phyloP scores from a whole-genome alignment of 2,113 vertebrate species.

The Apodemus sylvaticus region DNA sequence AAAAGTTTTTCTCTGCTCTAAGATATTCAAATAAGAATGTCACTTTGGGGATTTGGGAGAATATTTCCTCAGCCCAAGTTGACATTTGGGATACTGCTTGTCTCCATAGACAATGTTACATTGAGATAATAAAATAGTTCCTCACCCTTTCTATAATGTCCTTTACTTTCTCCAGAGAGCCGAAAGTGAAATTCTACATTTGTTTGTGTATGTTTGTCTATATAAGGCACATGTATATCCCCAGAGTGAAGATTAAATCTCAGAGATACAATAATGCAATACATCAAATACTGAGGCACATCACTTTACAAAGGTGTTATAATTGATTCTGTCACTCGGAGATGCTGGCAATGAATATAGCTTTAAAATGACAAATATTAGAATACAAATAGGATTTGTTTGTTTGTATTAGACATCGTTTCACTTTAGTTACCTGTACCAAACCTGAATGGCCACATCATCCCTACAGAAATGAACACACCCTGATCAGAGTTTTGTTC shows the following conservation, averaged over 20 bases:
- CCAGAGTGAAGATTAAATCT: not conserved
- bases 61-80: not conserved
- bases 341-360: not conserved
- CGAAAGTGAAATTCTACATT: not conserved
- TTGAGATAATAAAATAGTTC: not conserved
- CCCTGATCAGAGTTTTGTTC: not conserved
- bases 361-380: not conserved
- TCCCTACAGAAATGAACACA: not conserved
- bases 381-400: not conserved
- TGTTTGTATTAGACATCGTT: not conserved
- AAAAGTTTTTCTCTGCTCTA: not conserved
- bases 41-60: not conserved
- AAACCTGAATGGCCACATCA: not conserved
- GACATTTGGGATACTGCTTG: not conserved
- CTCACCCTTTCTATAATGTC: not conserved
- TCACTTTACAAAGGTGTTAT: not conserved
- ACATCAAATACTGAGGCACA: not conserved
- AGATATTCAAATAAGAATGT: slow-evolving; percentile 26
- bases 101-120: slow-evolving; percentile 8
- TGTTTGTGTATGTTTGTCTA: not conserved
- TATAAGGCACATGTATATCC: not conserved
- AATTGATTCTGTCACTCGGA: not conserved
- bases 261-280: not conserved
- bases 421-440: not conserved
- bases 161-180: not conserved